phyloP scores from a whole-genome alignment of 1,140 invertebrate genomes.

The Drosophila parvula region DNA sequence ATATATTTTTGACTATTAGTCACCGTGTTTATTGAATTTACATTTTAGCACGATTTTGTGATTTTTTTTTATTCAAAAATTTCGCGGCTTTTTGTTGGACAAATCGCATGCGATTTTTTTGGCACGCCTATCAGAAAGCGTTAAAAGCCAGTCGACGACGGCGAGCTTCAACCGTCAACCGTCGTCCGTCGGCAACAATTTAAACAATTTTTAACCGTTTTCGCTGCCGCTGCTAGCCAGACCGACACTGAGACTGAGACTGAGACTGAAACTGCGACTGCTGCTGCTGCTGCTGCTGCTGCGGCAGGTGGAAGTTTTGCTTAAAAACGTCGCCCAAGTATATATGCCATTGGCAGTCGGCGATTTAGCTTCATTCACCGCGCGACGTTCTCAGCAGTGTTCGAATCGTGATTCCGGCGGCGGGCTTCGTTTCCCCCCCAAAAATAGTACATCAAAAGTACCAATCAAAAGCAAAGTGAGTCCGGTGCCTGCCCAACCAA shows the following conservation, averaged over 20 bases:
- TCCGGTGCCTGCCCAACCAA: too few species aligned
- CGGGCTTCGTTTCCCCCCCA: constrained; percentile 5
- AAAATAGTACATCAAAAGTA: constrained; percentile 9
- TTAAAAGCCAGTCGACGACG: constrained; percentile 35
- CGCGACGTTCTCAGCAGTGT: constrained; percentile 73
- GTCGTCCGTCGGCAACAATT: constrained; percentile 57
- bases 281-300: constrained; percentile 29
- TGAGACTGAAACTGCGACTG: neutral
- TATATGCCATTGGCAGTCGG: constrained; percentile 76
- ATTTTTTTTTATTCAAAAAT: constrained; percentile 48
- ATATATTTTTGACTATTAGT: constrained; percentile 39
- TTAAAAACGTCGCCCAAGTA: constrained; percentile 55
- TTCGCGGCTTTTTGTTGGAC: constrained; percentile 24
- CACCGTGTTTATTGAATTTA: constrained; percentile 54
- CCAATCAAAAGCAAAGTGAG: constrained; percentile 22
- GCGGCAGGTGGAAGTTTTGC: constrained; percentile 58
- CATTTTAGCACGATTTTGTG: constrained; percentile 70
- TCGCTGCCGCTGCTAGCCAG: constrained; percentile 15
- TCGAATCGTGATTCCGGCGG: constrained; percentile 19
- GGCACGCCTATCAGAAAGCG: constrained; percentile 50
- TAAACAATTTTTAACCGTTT: constrained; percentile 73
- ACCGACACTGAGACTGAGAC: constrained; percentile 15
- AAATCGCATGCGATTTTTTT: constrained; percentile 69
- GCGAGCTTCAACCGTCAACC: constrained; percentile 43
- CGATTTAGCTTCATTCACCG: constrained; percentile 76